Evolutionary conservation across 2,888 invertebrate genomes (phyloP).

Genomic region (Eupeodes luniger): DNA sequence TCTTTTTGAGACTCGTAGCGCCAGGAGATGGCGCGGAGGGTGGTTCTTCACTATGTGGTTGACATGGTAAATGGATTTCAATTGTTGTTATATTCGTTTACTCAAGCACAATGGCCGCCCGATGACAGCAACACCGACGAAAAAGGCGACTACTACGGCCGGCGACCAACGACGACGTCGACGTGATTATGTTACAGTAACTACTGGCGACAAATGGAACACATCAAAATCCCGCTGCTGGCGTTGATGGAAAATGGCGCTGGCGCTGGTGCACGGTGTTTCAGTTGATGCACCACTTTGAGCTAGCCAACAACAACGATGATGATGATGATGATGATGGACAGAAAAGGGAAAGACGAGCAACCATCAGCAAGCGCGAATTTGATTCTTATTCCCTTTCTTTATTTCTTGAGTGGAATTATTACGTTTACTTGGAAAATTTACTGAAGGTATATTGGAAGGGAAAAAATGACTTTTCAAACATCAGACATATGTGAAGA

Average conservation of each 20-base stretch:
- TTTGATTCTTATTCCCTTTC: constrained; percentile 32
- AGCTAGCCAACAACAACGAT: constrained; percentile 8
- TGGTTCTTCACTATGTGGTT: constrained; percentile 63
- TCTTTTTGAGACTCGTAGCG: neutral
- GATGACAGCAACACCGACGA: too few relatives aligned
- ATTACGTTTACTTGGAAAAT: constrained; percentile 9
- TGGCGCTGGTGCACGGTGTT: neutral
- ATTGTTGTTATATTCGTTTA: constrained; percentile 42
- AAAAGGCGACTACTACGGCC: too few relatives aligned
- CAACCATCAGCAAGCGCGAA: constrained; percentile 53
- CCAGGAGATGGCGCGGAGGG: neutral
- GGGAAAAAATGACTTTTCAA: too few relatives aligned
- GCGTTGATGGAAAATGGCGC: neutral
- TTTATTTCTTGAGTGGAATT: constrained; percentile 16
- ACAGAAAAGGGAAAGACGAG: constrained; percentile 12
- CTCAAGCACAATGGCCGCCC: neutral
- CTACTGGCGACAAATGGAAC: constrained; percentile 69
- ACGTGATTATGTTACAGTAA: constrained; percentile 26
- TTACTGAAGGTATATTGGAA: neutral
- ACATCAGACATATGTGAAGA: neutral
- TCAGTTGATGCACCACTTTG: constrained; percentile 4
- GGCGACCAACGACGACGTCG: neutral
- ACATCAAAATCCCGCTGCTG: constrained; percentile 29
- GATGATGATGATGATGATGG: constrained; percentile 11
- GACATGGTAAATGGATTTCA: constrained; percentile 74